Base-by-base conservation (phyloP, 2,113 vertebrate species). In the Boleophthalmus pectinirostris region DNA sequence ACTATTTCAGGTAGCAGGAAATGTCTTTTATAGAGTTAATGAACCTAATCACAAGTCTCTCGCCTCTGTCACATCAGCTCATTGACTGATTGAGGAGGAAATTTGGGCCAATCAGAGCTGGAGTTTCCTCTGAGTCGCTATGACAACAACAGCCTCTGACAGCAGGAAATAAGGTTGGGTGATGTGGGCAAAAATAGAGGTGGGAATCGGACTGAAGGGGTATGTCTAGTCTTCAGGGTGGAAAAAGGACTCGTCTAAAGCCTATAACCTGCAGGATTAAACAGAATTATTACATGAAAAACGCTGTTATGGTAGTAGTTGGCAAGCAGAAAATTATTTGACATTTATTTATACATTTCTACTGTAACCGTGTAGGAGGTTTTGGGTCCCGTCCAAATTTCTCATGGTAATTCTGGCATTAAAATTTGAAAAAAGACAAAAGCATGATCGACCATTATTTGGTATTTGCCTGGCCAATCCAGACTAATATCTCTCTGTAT, bases 101-200 rank as follows among this genome's bases (percentile, higher is more conserved):
- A 83, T 75, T 77, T 83, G 79, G 66, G 72, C 70, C 73, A 64
- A 73, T 81, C 67, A 82, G 69, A 67, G 68, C 1, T 3, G 38
- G 70, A 25, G 25, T 65, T 61, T 69, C 68, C 58, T 66, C 66
- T 69, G 82, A 73, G 87, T 88, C 6, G 73, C 87, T 81, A 88
- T 90, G 84, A 88, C 87, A 83, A 88, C 87, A 85, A 88, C 82
- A 56, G 78, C 61, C 57, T 63, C 79, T 76, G 75, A 85, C 82
- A 79, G 35, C 57, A 77, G 70, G 25, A 54, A 84, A 81, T 72
- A 1, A 45, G 66, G 72, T 81, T 71, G 84, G 80, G 78, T 80
- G 78, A 76, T 56, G 75, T 79, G 74, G 70, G 47, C 68, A 74
- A 75, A n/a, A 64, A 72, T 70, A 63, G 14, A 21, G 46, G 54